phyloP scores from a whole-genome alignment of 2,888 invertebrate species.

The Parapristionchus giblindavisi region DNA sequence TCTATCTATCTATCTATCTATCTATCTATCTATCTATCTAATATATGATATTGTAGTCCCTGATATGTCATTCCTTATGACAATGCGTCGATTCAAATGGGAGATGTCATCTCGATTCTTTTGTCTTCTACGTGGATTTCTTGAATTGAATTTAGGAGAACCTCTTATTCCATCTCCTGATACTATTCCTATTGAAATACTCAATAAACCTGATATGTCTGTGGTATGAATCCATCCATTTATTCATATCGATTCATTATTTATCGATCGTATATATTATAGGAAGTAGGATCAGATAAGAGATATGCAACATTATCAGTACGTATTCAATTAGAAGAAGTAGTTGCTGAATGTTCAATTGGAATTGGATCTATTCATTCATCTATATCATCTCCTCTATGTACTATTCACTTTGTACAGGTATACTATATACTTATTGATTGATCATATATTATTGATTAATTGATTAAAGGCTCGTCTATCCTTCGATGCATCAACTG shows the following conservation, averaged over 20 bases:
- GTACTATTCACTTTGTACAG: conserved; percentile 34
- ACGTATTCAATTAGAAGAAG: conserved; percentile 71
- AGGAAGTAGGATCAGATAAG: conserved; percentile 44
- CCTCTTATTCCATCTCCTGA: conserved; percentile 63
- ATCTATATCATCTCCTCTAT: neutral
- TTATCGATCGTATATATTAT: neutral
- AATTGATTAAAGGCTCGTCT: conserved; percentile 54
- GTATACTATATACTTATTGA: neutral
- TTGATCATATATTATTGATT: neutral
- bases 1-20: neutral
- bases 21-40: neutral
- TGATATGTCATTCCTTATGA: conserved; percentile 69
- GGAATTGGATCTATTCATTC: conserved; percentile 24
- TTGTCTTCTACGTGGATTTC: conserved; percentile 70
- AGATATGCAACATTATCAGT: conserved; percentile 71
- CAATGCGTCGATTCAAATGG: conserved; percentile 70
- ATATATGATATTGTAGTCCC: conserved; percentile 59
- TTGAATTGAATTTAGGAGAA: conserved; percentile 73
- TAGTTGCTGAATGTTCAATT: conserved; percentile 21
- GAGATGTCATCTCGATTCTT: conserved; percentile 70
- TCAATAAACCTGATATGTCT: conserved; percentile 55
- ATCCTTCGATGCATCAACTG: conserved; percentile 72
- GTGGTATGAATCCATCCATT: neutral
- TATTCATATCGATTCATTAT: neutral
- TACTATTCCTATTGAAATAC: conserved; percentile 64